These are phyloP conservation scores for Trichogramma pretiosum DNA, from an alignment of 1,140 invertebrate genomes.

Conservation along the genomic window DNA sequence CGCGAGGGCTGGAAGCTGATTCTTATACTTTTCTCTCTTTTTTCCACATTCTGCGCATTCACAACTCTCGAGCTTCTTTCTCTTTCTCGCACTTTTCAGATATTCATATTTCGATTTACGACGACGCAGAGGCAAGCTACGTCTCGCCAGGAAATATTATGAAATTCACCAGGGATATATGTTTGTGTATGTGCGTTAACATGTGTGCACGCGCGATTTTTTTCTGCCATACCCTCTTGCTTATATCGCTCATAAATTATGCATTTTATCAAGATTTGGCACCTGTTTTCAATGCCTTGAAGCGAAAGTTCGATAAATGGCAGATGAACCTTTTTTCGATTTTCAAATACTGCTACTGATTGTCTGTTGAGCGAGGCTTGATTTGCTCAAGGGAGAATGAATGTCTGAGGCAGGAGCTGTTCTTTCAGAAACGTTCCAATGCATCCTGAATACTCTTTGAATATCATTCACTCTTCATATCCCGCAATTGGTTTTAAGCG, in stretches of 20 bases:
- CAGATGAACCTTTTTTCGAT: no score
- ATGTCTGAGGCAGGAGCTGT: not conserved
- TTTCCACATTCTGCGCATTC: not conserved
- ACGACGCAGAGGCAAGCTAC: no score
- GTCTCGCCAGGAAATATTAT: slow-evolving; percentile 6
- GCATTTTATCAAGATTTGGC: slow-evolving; percentile 14
- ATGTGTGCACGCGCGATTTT: slow-evolving; percentile 1
- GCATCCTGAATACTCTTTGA: no score
- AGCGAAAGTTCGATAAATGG: no score
- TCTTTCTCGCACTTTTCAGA: slow-evolving; percentile 5
- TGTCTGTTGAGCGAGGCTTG: no score
- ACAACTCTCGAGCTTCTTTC: not conserved
- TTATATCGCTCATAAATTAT: slow-evolving; percentile 13
- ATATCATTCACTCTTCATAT: no score
- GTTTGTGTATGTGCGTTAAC: no score
- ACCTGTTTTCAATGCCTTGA: slow-evolving; percentile 15
- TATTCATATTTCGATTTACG: slow-evolving; percentile 19
- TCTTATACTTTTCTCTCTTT: no score
- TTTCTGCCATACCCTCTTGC: not conserved
- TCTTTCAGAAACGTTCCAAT: no score
- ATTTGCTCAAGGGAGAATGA: not conserved
- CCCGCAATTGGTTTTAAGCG: no score
- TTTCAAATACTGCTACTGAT: no score
- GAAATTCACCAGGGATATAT: not conserved
- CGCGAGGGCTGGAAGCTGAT: no score